phyloP scores from a whole-genome alignment of 2,797 vertebrate species.

The Gorsachius magnificus region DNA sequence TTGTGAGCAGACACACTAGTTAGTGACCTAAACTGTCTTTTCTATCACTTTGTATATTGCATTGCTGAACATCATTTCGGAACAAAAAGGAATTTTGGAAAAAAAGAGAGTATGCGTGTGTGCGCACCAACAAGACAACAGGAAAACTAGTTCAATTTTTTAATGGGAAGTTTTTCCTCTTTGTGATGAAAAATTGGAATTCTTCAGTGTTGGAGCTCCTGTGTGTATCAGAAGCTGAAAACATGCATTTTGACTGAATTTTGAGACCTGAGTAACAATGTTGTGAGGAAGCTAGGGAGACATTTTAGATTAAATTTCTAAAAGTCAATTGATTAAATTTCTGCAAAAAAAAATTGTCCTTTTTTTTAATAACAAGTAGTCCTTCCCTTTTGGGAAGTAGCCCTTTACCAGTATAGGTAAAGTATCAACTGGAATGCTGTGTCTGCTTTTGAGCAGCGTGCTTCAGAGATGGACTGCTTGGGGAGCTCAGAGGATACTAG shows the following conservation, averaged over 20 bases:
- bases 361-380: background rate
- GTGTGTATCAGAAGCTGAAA: background rate
- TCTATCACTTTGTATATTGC: background rate
- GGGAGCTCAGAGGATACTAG: background rate
- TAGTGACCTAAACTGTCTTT: background rate
- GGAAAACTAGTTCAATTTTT: background rate
- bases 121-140: background rate
- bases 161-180: background rate
- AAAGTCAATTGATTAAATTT: background rate
- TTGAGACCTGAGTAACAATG: background rate
- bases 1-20: background rate
- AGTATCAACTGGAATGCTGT: background rate
- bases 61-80: background rate
- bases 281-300: background rate
- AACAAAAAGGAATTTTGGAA: background rate
- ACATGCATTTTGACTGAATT: background rate
- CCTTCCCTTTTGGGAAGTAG: background rate
- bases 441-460: background rate
- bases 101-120: background rate
- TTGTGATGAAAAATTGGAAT: background rate
- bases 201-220: background rate
- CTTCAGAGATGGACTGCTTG: background rate
- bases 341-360: fast-evolving
- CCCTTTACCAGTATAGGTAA: background rate
- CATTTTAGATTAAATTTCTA: background rate